Base-by-base conservation (phyloP, 2,888 invertebrate genomes). In the Loripinus fragilis region DNA sequence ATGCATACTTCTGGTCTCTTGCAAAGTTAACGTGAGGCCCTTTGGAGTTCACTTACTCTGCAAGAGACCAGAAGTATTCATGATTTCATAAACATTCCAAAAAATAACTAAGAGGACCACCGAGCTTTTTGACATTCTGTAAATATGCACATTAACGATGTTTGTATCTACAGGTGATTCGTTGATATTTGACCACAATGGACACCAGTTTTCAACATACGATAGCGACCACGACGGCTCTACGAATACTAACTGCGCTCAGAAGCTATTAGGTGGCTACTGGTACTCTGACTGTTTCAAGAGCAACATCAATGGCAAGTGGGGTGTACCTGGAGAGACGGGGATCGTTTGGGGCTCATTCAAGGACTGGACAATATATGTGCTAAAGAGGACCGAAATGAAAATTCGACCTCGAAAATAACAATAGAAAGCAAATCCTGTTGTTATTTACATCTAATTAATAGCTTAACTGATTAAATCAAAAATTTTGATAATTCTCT, bases 201-300 rank as follows among this genome's bases (percentile, higher is more conserved):
- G 85, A 5, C 83, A 85, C 30, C 75, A 74, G 20, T 87, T 85
- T 55, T 87, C 86, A 12, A 74, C 86, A 0, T 64, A 77, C 12
- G 86, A 87, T 35, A 72, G 76, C 3, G 86, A 87, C 64, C 60
- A 83, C 15, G 86, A 87, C 71, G 81, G 79, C 10, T 67, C 85
- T 15, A 38, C 69, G 25, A 74, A 71, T 0, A 67, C 78, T 2
- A 87, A 87, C 76, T 87, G 87, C 65, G 85, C 87, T 0, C 80
- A 85, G 77, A 80, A 78, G 70, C 85, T 85, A 20, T 76, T 77
- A 33, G 87, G 87, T 3, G 87, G 87, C 2, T 85, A 83, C 66
- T 87, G 87, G 85, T 85, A 85, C 76, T 83, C 81, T 28, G 78
- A 77, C 65, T 87, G 86, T 74, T 85, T 85, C 52, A 87, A 87